These are phyloP conservation scores for Hyles lineata DNA, from an alignment of 2,888 invertebrate genomes.

Conservation along the genomic window DNA sequence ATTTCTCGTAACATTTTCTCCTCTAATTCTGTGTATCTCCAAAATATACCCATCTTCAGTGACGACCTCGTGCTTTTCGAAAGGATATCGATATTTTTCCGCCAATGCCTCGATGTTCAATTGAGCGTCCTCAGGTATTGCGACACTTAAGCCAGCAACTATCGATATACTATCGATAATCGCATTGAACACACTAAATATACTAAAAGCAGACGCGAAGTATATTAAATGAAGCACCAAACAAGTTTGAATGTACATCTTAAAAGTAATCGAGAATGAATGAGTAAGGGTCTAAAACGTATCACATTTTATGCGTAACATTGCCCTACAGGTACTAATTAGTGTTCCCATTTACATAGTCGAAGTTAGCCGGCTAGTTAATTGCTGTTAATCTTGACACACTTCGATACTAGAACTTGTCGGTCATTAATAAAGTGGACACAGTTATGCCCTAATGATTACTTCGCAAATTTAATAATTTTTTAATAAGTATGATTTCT, in stretches of 20 bases:
- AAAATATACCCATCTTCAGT: slow-evolving; percentile 70
- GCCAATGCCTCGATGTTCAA: slow-evolving; percentile 58
- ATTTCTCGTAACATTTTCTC: slow-evolving; percentile 40
- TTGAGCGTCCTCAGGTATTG: slow-evolving; percentile 53
- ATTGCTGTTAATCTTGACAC: slow-evolving; percentile 30
- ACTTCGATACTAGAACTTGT: slow-evolving; percentile 20
- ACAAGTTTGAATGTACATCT: slow-evolving; percentile 34
- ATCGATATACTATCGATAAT: slow-evolving; percentile 36
- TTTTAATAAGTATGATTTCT: not conserved
- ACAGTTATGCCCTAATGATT: not conserved
- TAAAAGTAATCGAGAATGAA: slow-evolving; percentile 33
- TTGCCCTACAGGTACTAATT: slow-evolving; percentile 8
- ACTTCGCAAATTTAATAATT: not conserved
- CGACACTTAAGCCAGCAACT: slow-evolving; percentile 19
- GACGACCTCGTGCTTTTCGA: slow-evolving; percentile 61
- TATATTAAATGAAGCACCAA: slow-evolving; percentile 34
- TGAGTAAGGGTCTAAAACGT: not conserved
- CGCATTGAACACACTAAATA: slow-evolving; percentile 36
- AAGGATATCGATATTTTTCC: slow-evolving; percentile 56
- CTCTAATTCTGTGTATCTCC: slow-evolving; percentile 61
- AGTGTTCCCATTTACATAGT: slow-evolving; percentile 17
- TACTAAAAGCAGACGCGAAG: slow-evolving; percentile 33
- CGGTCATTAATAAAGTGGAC: slow-evolving; percentile 20
- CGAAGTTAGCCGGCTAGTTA: slow-evolving; percentile 21
- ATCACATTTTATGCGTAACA: slow-evolving; percentile 26